These are phyloP conservation scores for Capricornis sumatraensis DNA, from an alignment of 2,113 vertebrate genomes.

Conservation along the genomic window DNA sequence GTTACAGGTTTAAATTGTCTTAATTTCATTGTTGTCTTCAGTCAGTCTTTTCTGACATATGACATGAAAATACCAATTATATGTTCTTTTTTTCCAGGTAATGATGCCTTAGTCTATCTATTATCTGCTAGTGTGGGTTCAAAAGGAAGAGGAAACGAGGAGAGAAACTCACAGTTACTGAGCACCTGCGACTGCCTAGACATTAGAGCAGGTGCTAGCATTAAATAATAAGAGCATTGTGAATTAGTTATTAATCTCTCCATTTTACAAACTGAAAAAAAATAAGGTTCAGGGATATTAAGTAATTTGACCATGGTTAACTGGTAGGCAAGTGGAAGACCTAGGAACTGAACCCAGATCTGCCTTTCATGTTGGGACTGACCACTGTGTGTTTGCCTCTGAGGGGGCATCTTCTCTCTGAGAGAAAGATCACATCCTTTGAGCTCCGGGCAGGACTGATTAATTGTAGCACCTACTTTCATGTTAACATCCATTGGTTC, in stretches of 20 bases:
- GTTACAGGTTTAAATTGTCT: neutral
- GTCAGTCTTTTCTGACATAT: neutral
- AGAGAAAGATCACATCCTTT: neutral
- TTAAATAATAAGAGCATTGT: neutral
- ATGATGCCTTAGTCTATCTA: neutral
- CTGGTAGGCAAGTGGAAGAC: neutral
- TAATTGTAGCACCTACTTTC: neutral
- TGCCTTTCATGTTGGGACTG: neutral
- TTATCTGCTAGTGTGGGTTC: neutral
- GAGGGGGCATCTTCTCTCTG: neutral
- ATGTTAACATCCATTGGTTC: neutral
- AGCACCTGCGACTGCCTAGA: neutral
- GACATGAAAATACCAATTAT: neutral
- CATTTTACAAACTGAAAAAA: neutral
- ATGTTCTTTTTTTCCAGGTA: neutral
- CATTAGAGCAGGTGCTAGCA: neutral
- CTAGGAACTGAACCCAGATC: neutral
- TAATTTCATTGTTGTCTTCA: neutral
- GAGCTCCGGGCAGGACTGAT: neutral
- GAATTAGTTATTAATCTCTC: neutral
- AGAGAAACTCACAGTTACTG: neutral
- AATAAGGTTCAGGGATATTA: neutral
- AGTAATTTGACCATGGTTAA: neutral
- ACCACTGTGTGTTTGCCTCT: neutral
- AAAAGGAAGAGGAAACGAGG: neutral